A percentile compares a stretch with the other conserved stretches of the same genome.
These are phyloP conservation scores for Lobophora halterata DNA, from an alignment of 2,888 invertebrate genomes.

Conservation along the genomic window DNA sequence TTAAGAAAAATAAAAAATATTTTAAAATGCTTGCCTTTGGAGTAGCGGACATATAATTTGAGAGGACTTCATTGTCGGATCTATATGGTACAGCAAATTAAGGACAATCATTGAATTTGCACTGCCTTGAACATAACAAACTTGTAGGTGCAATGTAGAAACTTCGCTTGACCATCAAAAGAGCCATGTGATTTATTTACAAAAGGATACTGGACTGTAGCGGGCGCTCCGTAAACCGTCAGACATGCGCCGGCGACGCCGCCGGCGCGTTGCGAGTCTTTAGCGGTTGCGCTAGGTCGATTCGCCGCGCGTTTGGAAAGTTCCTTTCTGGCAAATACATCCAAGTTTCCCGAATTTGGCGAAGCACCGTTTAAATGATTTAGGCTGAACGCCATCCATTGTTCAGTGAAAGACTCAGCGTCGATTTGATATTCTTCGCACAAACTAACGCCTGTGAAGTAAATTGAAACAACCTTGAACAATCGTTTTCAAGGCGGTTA, in stretches of 20 bases:
- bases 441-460: constrained; percentile 81
- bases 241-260: constrained; percentile 68
- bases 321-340: constrained; percentile 84
- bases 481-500: constrained; percentile 47
- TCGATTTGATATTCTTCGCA: constrained; percentile 83
- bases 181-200: constrained; percentile 52
- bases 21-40: constrained; percentile 56
- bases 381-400: constrained; percentile 89
- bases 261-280: constrained; percentile 57
- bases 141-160: constrained; percentile 19
- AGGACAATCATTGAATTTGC: constrained; percentile 12
- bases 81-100: constrained; percentile 42
- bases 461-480: constrained; percentile 74
- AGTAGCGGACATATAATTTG: constrained; percentile 65
- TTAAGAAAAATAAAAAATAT: constrained; percentile 7
- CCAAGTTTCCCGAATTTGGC: constrained; percentile 81
- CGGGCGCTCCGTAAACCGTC: constrained; percentile 61
- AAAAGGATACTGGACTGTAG: constrained; percentile 71
- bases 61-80: constrained; percentile 68
- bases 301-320: constrained; percentile 74
- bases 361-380: constrained; percentile 82
- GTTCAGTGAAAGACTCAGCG: constrained; percentile 86
- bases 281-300: constrained; percentile 51
- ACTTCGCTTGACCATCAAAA: constrained; percentile 35
- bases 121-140: constrained; percentile 18